phyloP scores from a whole-genome alignment of 2,888 invertebrate genomes.

The Hedychridium roseum region DNA sequence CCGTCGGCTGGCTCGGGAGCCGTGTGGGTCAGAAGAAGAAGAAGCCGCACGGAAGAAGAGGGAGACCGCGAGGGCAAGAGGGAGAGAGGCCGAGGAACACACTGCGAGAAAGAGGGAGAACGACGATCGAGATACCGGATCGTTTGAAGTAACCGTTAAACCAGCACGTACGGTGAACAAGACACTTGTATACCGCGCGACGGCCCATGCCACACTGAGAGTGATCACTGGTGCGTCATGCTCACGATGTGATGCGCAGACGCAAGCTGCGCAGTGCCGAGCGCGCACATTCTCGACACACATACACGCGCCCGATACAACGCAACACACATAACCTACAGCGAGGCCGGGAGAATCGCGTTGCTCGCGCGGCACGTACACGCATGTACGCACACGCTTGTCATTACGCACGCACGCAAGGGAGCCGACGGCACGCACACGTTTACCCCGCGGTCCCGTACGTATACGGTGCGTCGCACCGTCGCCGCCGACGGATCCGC shows the following conservation, averaged over 20 bases:
- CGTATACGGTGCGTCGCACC: slow-evolving; percentile 27
- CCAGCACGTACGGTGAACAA: neutral
- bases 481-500: slow-evolving; percentile 11
- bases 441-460: slow-evolving; percentile 7
- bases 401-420: neutral
- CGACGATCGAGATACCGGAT: neutral
- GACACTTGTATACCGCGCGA: slow-evolving; percentile 34
- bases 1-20: slow-evolving; percentile 23
- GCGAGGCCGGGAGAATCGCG: too few relatives aligned
- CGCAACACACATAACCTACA: too few relatives aligned
- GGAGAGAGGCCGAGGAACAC: neutral
- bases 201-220: slow-evolving; percentile 54
- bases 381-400: neutral
- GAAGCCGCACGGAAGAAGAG: neutral
- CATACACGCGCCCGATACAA: too few relatives aligned
- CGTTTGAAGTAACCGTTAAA: neutral
- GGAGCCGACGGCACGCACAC: slow-evolving; percentile 11
- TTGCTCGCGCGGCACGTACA: too few relatives aligned
- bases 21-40: slow-evolving; percentile 13
- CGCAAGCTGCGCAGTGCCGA: slow-evolving; percentile 39
- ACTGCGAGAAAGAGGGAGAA: too few relatives aligned
- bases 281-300: slow-evolving; percentile 7
- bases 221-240: slow-evolving; percentile 51
- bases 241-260: slow-evolving; percentile 45
- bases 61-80: slow-evolving; percentile 3